A percentile compares a stretch with the other conserved stretches of the same genome.
Conservation (phyloP, 2,113 vertebrate species). For the Copsychus sechellarum region DNA sequence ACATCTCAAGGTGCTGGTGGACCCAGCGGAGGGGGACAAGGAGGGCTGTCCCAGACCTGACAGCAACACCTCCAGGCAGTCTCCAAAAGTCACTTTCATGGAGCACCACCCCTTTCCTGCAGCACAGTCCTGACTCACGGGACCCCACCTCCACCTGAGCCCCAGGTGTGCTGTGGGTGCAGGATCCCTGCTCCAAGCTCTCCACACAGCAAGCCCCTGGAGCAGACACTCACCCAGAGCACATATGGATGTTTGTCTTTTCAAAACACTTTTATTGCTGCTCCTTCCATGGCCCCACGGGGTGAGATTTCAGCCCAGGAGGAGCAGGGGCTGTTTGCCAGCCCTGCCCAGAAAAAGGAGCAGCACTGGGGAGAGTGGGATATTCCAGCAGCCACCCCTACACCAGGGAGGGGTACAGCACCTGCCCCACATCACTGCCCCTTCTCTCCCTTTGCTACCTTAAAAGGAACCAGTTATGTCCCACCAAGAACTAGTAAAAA, state of each 20-base stretch:
- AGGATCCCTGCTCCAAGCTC: background rate
- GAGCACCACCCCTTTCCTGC: background rate
- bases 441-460: background rate
- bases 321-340: background rate
- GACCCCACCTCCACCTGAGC: background rate
- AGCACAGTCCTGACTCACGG: background rate
- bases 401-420: background rate
- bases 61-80: background rate
- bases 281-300: background rate
- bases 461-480: background rate
- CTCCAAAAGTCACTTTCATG: background rate
- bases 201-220: rapidly evolving
- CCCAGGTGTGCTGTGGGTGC: background rate
- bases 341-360: background rate
- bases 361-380: background rate
- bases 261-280: background rate
- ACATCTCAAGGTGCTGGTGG: background rate
- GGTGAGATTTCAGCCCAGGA: background rate
- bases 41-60: background rate
- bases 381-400: background rate
- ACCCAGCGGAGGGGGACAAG: background rate
- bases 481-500: background rate
- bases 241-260: rapidly evolving
- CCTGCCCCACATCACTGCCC: background rate
- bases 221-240: background rate